phyloP scores from a whole-genome alignment of 2,797 vertebrate genomes.

The Poecilia picta region DNA sequence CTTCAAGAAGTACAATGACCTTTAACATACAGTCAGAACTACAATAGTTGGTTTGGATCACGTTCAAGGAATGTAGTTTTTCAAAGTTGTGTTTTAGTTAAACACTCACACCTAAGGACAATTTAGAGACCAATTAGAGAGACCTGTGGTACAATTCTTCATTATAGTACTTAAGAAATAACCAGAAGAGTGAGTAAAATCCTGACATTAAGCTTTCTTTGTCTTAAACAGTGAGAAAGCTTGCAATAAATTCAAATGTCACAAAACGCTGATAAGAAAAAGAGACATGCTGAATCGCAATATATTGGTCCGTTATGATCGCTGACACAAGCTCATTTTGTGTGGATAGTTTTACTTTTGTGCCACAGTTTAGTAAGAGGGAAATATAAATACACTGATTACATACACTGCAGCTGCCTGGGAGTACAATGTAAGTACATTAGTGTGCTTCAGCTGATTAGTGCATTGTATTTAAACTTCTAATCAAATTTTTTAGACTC shows the following conservation, averaged over 20 bases:
- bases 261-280: background rate
- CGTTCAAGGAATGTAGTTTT: too few relatives aligned
- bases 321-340: background rate
- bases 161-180: too few relatives aligned
- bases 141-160: too few relatives aligned
- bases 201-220: background rate
- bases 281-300: background rate
- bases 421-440: background rate
- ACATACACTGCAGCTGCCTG: background rate
- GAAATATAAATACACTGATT: background rate
- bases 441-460: background rate
- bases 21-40: too few relatives aligned
- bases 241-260: background rate
- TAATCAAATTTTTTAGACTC: background rate
- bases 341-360: background rate
- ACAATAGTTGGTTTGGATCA: too few relatives aligned
- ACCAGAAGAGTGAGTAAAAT: background rate
- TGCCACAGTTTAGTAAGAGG: background rate
- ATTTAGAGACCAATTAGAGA: background rate
- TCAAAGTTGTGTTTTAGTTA: too few relatives aligned
- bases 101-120: background rate
- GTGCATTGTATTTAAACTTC: background rate
- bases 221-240: background rate
- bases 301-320: background rate
- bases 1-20: too few relatives aligned